Conservation (phyloP, 2,113 vertebrate genomes). For the Mesoclemmys tuberculata region DNA sequence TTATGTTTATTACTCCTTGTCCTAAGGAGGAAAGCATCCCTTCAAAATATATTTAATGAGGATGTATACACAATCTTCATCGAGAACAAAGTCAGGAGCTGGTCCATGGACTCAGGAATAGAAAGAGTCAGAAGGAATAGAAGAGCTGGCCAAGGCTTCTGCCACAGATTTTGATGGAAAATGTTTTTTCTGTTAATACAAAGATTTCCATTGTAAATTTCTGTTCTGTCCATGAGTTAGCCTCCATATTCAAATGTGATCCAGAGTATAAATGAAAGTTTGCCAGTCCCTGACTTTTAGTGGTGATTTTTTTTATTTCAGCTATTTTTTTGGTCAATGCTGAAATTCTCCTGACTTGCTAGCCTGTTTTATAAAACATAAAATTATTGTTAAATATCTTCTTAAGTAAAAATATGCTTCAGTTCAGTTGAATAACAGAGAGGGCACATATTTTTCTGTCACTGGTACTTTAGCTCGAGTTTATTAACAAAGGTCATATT, state of each 20-base stretch:
- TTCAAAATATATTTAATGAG: conserved; percentile 25
- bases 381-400: background rate
- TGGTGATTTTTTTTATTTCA: background rate
- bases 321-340: background rate
- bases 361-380: background rate
- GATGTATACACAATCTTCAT: conserved; percentile 3
- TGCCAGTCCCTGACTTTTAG: background rate
- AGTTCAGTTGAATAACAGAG: conserved; percentile 20
- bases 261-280: background rate
- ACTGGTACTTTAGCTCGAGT: background rate
- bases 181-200: conserved; percentile 17
- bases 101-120: conserved; percentile 14
- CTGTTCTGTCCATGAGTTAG: background rate
- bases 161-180: conserved; percentile 30
- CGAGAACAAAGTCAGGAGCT: background rate
- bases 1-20: background rate
- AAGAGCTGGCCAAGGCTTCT: background rate
- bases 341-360: background rate
- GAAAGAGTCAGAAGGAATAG: conserved; percentile 38
- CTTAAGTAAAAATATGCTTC: conserved; percentile 18
- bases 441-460: conserved; percentile 12
- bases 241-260: background rate
- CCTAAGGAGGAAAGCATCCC: background rate
- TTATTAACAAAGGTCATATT: conserved; percentile 63
- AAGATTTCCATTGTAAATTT: conserved; percentile 5